Evolutionary conservation across 2,113 vertebrate genomes (phyloP).

Genomic region (Odocoileus hemionus): DNA sequence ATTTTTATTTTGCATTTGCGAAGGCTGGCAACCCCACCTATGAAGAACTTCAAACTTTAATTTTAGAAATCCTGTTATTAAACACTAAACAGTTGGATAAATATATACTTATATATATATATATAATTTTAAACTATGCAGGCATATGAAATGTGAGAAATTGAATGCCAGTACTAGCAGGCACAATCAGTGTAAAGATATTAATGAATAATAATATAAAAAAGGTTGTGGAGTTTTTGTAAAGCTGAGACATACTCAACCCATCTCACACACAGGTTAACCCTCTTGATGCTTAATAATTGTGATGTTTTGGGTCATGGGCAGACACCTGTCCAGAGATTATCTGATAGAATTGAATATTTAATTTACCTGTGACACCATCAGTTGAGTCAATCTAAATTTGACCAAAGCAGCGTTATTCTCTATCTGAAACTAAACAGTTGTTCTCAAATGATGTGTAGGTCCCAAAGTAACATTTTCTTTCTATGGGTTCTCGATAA

Average conservation of each 20-base stretch:
- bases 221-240: not conserved
- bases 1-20: conserved; percentile 16
- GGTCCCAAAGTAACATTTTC: not conserved
- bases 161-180: not conserved
- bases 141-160: not conserved
- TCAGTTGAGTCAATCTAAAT: not conserved
- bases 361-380: not conserved
- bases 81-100: not conserved
- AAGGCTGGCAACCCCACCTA: not conserved
- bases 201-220: not conserved
- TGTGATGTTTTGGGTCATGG: not conserved
- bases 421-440: not conserved
- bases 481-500: not conserved
- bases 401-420: not conserved
- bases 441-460: not conserved
- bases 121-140: not conserved
- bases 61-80: not conserved
- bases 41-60: not conserved
- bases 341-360: not conserved
- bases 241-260: not conserved
- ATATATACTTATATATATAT: not conserved
- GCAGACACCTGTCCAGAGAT: not conserved
- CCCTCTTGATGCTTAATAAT: not conserved
- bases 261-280: not conserved
- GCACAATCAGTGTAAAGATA: not conserved